Evolutionary conservation across 2,113 vertebrate genomes (phyloP).

Genomic region (Malurus cyaneus): DNA sequence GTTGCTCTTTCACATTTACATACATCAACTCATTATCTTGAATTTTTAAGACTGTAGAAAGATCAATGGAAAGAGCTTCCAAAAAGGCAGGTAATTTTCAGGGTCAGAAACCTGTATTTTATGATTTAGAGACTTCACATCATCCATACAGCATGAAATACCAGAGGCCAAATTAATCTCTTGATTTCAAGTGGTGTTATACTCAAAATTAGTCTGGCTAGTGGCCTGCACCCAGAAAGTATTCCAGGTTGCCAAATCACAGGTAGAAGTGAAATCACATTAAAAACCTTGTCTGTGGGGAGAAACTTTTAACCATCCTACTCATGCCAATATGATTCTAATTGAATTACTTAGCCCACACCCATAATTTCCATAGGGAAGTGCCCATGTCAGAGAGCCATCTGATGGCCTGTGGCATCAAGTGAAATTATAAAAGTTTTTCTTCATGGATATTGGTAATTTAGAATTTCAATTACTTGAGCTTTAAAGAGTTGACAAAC

Average conservation of each 20-base stretch:
- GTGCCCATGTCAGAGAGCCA: background rate
- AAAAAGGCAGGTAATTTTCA: background rate
- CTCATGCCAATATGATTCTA: background rate
- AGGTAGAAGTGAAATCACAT: background rate
- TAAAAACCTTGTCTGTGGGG: background rate
- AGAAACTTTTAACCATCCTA: background rate
- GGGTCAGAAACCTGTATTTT: background rate
- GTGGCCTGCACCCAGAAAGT: background rate
- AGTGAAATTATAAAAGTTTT: background rate
- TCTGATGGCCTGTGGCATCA: background rate
- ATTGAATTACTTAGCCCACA: background rate
- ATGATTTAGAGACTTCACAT: background rate
- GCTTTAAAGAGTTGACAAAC: background rate
- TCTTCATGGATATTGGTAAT: background rate
- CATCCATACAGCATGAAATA: background rate
- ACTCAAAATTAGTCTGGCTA: background rate
- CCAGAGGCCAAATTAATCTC: background rate
- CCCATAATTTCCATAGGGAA: background rate
- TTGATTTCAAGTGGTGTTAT: background rate
- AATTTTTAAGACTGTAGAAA: background rate
- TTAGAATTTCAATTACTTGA: background rate
- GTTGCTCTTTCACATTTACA: background rate
- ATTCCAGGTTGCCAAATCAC: background rate
- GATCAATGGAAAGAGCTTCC: background rate
- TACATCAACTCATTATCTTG: background rate